These are phyloP conservation scores for Meganola albula DNA, from an alignment of 2,888 invertebrate species.

Conservation along the genomic window DNA sequence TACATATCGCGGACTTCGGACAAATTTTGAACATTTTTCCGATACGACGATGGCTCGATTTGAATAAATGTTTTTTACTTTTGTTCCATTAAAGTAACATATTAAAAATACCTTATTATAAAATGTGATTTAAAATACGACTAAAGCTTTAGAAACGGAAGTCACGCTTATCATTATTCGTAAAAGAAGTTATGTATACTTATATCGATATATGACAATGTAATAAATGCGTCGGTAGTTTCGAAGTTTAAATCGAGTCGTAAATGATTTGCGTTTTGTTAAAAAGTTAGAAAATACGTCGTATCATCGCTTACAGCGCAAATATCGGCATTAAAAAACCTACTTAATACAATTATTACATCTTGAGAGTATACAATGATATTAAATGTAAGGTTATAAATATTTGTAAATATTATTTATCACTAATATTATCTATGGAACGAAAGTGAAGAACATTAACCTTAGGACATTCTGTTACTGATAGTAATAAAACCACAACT, in stretches of 20 bases:
- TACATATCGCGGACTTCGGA: slow-evolving; percentile 63
- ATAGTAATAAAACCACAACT: slow-evolving; percentile 67
- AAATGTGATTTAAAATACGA: too few relatives aligned
- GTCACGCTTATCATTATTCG: too few relatives aligned
- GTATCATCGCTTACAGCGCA: slow-evolving; percentile 3
- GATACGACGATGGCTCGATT: slow-evolving; percentile 35
- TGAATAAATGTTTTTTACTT: slow-evolving; percentile 53
- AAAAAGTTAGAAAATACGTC: too few relatives aligned
- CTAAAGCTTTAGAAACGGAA: too few relatives aligned
- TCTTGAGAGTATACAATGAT: slow-evolving; percentile 43
- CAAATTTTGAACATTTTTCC: slow-evolving; percentile 21
- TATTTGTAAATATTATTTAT: slow-evolving; percentile 53
- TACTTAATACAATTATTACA: slow-evolving; percentile 23
- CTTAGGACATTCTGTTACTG: slow-evolving; percentile 54
- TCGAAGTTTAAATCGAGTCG: too few relatives aligned
- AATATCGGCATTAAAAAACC: slow-evolving; percentile 10
- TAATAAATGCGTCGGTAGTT: too few relatives aligned
- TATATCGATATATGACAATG: too few relatives aligned
- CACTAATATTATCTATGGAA: slow-evolving; percentile 44
- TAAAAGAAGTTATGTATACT: too few relatives aligned
- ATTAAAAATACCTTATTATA: too few relatives aligned
- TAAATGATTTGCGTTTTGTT: too few relatives aligned
- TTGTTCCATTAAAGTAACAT: slow-evolving; percentile 72
- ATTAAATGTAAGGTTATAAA: slow-evolving; percentile 29
- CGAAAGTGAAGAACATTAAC: slow-evolving; percentile 64